A percentile compares a stretch with the other conserved stretches of the same genome.
Conservation (phyloP, 2,888 invertebrate species). For the Caenorhabditis macrosperma region DNA sequence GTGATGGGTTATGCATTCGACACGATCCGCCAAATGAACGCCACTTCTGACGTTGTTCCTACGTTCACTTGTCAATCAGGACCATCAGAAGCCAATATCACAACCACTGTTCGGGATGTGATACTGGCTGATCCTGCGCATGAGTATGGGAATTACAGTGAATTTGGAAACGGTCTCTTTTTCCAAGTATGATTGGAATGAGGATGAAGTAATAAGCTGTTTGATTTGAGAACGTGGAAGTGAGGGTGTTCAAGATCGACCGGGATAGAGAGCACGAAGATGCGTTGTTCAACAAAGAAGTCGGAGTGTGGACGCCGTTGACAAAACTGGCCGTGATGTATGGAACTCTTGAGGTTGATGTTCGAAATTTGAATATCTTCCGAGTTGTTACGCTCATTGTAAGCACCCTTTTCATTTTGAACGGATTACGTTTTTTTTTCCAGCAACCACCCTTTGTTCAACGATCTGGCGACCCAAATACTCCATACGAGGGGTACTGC, state of each 20-base stretch:
- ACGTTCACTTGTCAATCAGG: constrained; percentile 50
- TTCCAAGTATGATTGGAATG: constrained; percentile 50
- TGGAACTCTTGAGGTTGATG: constrained; percentile 72
- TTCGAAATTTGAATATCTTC: constrained; percentile 72
- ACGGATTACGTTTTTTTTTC: constrained; percentile 42
- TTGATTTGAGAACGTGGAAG: constrained; percentile 67
- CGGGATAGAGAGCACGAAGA: constrained; percentile 68
- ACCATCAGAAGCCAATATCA: constrained; percentile 51
- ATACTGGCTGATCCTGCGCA: constrained; percentile 53
- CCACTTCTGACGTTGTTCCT: constrained; percentile 49
- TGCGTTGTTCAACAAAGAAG: constrained; percentile 74
- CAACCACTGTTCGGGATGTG: constrained; percentile 56
- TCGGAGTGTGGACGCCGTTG: constrained; percentile 76
- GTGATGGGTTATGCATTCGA: constrained; percentile 64
- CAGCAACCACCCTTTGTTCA: constrained; percentile 83
- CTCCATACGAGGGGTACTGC: constrained; percentile 87
- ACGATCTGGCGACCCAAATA: constrained; percentile 60
- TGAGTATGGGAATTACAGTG: constrained; percentile 64
- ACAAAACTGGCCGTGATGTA: constrained; percentile 72
- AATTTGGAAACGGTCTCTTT: constrained; percentile 46
- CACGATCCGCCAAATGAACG: constrained; percentile 46
- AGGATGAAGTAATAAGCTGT: no score
- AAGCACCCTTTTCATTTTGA: constrained; percentile 19
- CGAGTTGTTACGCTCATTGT: constrained; percentile 77
- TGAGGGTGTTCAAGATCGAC: constrained; percentile 73